Evolutionary conservation across 2,113 vertebrate genomes (phyloP).

Genomic region (Clarias batrachus): DNA sequence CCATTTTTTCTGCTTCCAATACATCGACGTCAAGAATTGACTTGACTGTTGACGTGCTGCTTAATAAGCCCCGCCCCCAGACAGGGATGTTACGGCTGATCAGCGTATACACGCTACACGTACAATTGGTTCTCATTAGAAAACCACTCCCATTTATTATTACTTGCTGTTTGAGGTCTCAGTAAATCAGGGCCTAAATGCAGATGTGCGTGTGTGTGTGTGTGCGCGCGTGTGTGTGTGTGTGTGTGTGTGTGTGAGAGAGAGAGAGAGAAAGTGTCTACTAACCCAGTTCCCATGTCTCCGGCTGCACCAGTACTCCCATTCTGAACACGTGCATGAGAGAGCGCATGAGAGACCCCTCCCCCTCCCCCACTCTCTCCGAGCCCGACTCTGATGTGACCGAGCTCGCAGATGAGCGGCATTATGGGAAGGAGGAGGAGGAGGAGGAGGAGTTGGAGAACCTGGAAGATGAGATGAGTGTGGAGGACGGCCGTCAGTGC

Average conservation of each 20-base stretch:
- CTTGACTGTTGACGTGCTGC: too few species aligned
- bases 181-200: background rate
- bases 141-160: too few species aligned
- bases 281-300: slow-evolving; percentile 93
- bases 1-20: too few species aligned
- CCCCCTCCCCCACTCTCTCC: slow-evolving; percentile 98
- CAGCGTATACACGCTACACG: too few species aligned
- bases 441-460: slow-evolving; percentile 78
- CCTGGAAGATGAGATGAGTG: slow-evolving; percentile 89
- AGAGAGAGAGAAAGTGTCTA: slow-evolving; percentile 52
- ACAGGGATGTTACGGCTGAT: too few species aligned
- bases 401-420: slow-evolving; percentile 93
- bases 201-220: background rate
- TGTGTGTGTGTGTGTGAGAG: slow-evolving; percentile 9
- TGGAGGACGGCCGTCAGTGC: slow-evolving; percentile 79
- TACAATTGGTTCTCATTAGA: too few species aligned
- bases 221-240: background rate
- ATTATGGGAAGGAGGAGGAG: slow-evolving; percentile 85
- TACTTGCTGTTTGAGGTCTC: background rate
- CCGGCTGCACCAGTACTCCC: slow-evolving; percentile 95
- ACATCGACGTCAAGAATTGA: too few species aligned
- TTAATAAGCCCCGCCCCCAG: too few species aligned
- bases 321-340: slow-evolving; percentile 99
- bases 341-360: slow-evolving; percentile 97
- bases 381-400: slow-evolving; percentile 93